A percentile compares a stretch with the other conserved stretches of the same genome.
These are phyloP conservation scores for Oikopleura albicans DNA, from an alignment of 23 tunicate species.

Conservation along the genomic window DNA sequence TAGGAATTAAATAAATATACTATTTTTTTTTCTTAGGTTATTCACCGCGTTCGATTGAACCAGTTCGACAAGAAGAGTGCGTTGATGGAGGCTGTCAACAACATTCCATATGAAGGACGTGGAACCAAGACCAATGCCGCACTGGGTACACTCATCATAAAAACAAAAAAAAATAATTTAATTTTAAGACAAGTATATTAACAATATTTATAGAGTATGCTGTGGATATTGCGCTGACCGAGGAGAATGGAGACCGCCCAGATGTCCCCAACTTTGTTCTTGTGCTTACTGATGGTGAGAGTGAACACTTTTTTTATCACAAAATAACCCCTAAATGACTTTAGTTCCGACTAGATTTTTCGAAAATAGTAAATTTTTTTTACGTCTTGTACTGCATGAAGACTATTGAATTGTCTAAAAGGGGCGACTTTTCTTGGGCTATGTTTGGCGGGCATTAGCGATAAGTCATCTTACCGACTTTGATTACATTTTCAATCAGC, in stretches of 20 bases:
- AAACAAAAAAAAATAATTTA: background rate
- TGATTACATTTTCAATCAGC: no score
- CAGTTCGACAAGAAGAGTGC: background rate
- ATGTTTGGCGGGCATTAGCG: no score
- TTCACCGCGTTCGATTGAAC: background rate
- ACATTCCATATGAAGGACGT: constrained; percentile 10
- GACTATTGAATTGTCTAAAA: no score
- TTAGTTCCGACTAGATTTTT: no score
- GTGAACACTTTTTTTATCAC: no score
- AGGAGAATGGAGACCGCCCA: background rate
- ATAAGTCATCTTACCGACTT: no score
- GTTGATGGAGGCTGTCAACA: background rate
- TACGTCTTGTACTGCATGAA: no score
- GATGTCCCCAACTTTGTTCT: constrained; percentile 7
- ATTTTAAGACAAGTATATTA: background rate
- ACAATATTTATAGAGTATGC: background rate
- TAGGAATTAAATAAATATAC: no score
- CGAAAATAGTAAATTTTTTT: no score
- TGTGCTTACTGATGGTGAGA: constrained; percentile 15
- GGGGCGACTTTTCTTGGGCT: no score
- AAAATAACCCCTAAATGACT: no score
- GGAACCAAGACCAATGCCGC: background rate
- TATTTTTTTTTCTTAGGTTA: background rate
- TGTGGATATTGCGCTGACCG: background rate
- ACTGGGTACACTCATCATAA: background rate